Conservation (phyloP, 2,888 invertebrate species). For the Caenorhabditis sulstoni region DNA sequence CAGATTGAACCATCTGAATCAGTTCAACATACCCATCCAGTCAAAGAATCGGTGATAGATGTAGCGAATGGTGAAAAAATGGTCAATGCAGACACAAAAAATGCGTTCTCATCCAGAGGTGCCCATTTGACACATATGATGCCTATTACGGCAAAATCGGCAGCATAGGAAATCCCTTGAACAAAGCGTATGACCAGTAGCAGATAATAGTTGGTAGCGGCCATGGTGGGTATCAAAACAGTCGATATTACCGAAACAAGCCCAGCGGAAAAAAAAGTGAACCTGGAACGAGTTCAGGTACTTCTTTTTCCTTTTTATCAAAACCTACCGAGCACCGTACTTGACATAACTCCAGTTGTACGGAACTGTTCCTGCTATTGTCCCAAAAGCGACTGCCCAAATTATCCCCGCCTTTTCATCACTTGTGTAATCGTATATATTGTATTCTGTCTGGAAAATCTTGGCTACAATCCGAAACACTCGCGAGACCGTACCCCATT, state of each 20-base stretch:
- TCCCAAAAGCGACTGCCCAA: constrained; percentile 45
- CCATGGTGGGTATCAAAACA: constrained; percentile 13
- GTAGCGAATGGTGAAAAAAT: constrained; percentile 34
- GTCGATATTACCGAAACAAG: constrained; percentile 24
- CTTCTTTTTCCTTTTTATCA: no score
- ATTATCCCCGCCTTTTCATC: constrained; percentile 33
- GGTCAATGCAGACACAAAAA: constrained; percentile 39
- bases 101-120: constrained; percentile 31
- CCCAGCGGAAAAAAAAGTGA: constrained; percentile 35
- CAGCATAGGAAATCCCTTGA: constrained; percentile 43
- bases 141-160: constrained; percentile 48
- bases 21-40: constrained; percentile 11
- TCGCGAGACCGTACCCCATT: no score
- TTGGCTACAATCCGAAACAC: background rate
- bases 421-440: constrained; percentile 22
- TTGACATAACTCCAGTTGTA: constrained; percentile 28
- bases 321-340: constrained; percentile 25
- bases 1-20: background rate
- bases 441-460: background rate
- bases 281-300: background rate
- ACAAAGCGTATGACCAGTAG: constrained; percentile 25
- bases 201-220: constrained; percentile 13
- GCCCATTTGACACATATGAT: constrained; percentile 46
- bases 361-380: constrained; percentile 32
- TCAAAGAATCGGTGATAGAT: constrained; percentile 18